Base-by-base conservation (phyloP, 1,140 invertebrate genomes). In the Oscheius sp. region DNA sequence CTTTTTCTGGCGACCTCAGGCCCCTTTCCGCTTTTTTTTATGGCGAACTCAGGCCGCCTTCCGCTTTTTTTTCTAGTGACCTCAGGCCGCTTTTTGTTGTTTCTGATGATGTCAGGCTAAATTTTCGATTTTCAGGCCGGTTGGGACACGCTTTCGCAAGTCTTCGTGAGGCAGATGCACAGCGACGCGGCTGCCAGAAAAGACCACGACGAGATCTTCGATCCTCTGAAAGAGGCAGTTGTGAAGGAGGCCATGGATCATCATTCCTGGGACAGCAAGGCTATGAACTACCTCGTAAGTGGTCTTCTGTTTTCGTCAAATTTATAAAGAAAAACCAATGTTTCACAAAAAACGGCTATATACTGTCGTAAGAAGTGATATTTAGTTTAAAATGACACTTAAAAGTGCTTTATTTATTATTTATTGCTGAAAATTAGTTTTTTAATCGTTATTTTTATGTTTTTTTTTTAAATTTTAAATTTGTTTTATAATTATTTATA, bases 231-330 rank as follows among this genome's bases (percentile, higher is more conserved):
- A 29, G 62, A 73, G 13, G 90, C 91, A 1, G 95, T 98, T 1
- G 90, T 95, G 1, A 91, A 91, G 73, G 91, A 93, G 81, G 91
- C 92, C 0, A 90, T 93, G 79, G 86, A 88, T 13, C 87, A 91
- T 77, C 95, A 99, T 85, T 88, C 89, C 34, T 99, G 96, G 96
- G 95, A 99, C 86, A 89, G 91, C 61, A 94, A 95, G 85, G 91
- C 88, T 46, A 82, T 87, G 64, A 87, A 88, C 52, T 88, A 88
- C 78, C 78, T 89, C 78, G 88, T 88, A 31, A 10, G 7, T 72
- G 65, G 76, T 63, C 34, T 36, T 32, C 7, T 63, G n/a, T n/a
- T n/a, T n/a, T n/a, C n/a, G n/a, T n/a, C n/a, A n/a, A n/a, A n/a
- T n/a, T n/a, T n/a, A n/a, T n/a, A n/a, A n/a, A n/a, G n/a, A n/a